Conservation (phyloP, 2,797 vertebrate genomes). For the Remorina albescens region DNA sequence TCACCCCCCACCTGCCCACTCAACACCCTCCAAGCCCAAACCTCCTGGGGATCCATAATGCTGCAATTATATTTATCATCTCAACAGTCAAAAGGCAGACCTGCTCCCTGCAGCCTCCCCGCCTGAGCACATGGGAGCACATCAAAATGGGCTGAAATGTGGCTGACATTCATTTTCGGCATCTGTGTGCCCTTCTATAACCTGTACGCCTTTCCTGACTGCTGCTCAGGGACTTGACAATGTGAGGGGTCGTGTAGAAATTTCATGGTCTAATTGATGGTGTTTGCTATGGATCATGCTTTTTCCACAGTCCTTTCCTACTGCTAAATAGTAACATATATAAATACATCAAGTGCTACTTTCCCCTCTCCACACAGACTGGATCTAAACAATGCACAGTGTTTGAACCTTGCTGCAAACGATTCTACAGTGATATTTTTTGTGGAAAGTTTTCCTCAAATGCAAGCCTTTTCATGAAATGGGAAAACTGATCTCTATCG, state of each 20-base stretch:
- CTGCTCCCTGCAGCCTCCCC: conserved; percentile 32
- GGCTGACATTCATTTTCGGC: conserved; percentile 65
- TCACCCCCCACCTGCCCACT: conserved; percentile 44
- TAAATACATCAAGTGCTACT: conserved; percentile 31
- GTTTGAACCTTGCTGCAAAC: conserved; percentile 72
- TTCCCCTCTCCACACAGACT: conserved; percentile 28
- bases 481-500: conserved; percentile 62
- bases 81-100: conserved; percentile 65
- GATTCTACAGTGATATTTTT: conserved; percentile 70
- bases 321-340: conserved; percentile 48
- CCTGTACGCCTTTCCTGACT: conserved; percentile 32
- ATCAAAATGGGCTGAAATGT: conserved; percentile 68
- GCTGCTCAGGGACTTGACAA: conserved; percentile 47
- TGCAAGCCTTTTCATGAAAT: conserved; percentile 68
- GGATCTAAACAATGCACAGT: conserved; percentile 61
- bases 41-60: conserved; percentile 71
- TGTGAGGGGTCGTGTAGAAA: conserved; percentile 46
- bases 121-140: conserved; percentile 56
- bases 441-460: conserved; percentile 75
- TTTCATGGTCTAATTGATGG: conserved; percentile 49
- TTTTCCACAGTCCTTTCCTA: conserved; percentile 18
- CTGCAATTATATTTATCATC: conserved; percentile 83
- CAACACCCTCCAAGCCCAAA: conserved; percentile 58
- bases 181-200: conserved; percentile 55
- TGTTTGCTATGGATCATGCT: conserved; percentile 38